Percentiles rank a stretch among this genome's conserved stretches.
Conservation (phyloP, 1,140 invertebrate genomes). For the Limonius californicus region DNA sequence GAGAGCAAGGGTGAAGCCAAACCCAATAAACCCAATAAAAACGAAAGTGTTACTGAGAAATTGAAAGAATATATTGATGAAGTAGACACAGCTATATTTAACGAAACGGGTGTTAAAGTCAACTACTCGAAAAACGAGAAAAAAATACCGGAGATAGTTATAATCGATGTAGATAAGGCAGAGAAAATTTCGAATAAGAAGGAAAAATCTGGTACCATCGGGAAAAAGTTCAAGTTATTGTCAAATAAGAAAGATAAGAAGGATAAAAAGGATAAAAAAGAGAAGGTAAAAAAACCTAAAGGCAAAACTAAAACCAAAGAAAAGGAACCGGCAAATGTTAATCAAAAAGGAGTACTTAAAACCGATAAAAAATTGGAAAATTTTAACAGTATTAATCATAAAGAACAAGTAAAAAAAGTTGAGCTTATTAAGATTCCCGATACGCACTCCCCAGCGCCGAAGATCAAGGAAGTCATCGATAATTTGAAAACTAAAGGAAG, state of each 20-base stretch:
- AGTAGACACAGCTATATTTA: constrained; percentile 35
- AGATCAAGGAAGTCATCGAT: constrained; percentile 40
- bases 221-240: constrained; percentile 35
- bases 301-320: background rate
- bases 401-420: background rate
- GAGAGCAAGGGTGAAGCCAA: background rate
- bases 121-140: constrained; percentile 19
- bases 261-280: no score
- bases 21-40: background rate
- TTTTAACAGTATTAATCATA: background rate
- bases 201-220: constrained; percentile 18
- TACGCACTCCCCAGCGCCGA: background rate
- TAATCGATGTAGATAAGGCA: constrained; percentile 44
- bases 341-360: background rate
- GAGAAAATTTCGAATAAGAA: constrained; percentile 35
- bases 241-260: constrained; percentile 29
- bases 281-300: constrained; percentile 8
- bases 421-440: background rate
- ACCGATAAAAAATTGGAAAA: background rate
- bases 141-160: constrained; percentile 33
- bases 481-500: constrained; percentile 46
- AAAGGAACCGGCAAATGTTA: background rate
- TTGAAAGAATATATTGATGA: constrained; percentile 41
- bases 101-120: constrained; percentile 36
- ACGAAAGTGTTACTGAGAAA: constrained; percentile 34